Conservation (phyloP, 2,113 vertebrate genomes). For the Alaudala cheleensis region DNA sequence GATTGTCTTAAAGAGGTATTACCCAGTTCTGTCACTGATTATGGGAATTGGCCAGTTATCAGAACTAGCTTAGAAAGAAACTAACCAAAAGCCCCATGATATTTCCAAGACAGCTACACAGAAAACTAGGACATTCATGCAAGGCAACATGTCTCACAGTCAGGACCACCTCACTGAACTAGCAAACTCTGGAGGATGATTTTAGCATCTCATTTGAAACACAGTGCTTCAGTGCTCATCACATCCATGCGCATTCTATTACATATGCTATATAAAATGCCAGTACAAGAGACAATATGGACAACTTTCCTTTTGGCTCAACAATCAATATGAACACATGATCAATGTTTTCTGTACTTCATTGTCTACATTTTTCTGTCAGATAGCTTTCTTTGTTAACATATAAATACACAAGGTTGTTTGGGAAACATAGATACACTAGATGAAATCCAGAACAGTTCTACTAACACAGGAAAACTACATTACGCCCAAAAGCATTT, state of each 20-base stretch:
- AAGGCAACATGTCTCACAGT: not conserved
- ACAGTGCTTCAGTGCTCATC: not conserved
- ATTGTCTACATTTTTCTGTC: not conserved
- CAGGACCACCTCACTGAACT: not conserved
- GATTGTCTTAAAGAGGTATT: not conserved
- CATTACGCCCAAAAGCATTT: not conserved
- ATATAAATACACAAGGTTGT: not conserved
- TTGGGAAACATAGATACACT: not conserved
- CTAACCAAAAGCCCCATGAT: not conserved
- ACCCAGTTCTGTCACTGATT: not conserved
- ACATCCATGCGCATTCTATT: not conserved
- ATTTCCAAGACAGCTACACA: not conserved
- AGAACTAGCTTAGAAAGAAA: not conserved
- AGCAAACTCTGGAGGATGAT: not conserved
- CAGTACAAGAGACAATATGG: not conserved
- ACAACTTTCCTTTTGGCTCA: not conserved
- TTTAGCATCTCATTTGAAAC: not conserved
- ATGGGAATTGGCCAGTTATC: not conserved
- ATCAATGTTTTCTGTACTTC: not conserved
- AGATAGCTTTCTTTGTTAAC: not conserved
- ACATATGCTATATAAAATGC: not conserved
- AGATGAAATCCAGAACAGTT: not conserved
- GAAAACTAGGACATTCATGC: not conserved
- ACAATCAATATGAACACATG: not conserved
- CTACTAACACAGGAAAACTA: not conserved